phyloP scores from a whole-genome alignment of 2,113 vertebrate species.

The zebrafish (Danio rerio) region GRCz12tu NC_133180.1:69867001-69867500 shows the following conservation, averaged over 20 bases:
- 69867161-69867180: slow-evolving; percentile 21
- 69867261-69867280: slow-evolving; percentile 55
- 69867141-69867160: neutral
- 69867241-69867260: slow-evolving; percentile 40
- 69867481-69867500: slow-evolving; percentile 42
- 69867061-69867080: slow-evolving; percentile 97
- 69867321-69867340: slow-evolving; percentile 45
- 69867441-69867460: slow-evolving; percentile 50
- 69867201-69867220: slow-evolving; percentile 15
- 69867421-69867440: slow-evolving; percentile 47
- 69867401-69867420: slow-evolving; percentile 52
- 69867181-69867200: slow-evolving; percentile 2
- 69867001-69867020: slow-evolving; percentile 95
- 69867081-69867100: slow-evolving; percentile 87
- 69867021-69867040: slow-evolving; percentile 96
- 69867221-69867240: slow-evolving; percentile 49
- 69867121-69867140: neutral
- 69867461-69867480: slow-evolving; percentile 52
- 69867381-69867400: slow-evolving; percentile 56
- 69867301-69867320: slow-evolving; percentile 53
- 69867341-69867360: slow-evolving; percentile 57
- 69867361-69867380: slow-evolving; percentile 55
- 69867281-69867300: slow-evolving; percentile 46
- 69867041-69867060: slow-evolving; percentile 98
- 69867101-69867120: neutral